A percentile compares a stretch with the other conserved stretches of the same genome.
These are phyloP conservation scores for Girardinus metallicus DNA, from an alignment of 2,797 vertebrate genomes.

Conservation along the genomic window DNA sequence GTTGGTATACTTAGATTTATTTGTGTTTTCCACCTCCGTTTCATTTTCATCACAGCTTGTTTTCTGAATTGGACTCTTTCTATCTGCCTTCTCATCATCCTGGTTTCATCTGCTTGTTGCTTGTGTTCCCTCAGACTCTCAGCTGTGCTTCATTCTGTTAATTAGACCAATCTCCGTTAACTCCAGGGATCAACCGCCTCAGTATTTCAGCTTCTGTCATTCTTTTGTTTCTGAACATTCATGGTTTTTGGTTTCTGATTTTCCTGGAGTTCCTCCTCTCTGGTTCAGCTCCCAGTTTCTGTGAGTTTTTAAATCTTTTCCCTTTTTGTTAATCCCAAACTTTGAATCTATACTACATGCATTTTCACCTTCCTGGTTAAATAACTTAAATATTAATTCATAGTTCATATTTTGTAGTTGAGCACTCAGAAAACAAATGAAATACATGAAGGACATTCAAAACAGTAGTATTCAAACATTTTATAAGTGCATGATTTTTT, in stretches of 20 bases:
- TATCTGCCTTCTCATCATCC: not conserved
- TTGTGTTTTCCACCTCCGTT: not conserved
- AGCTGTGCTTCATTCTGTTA: not conserved
- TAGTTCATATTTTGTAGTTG: not conserved
- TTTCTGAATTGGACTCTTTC: not conserved
- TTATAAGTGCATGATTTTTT: not conserved
- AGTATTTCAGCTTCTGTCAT: not conserved
- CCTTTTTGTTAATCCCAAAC: not conserved
- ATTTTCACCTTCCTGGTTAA: not conserved
- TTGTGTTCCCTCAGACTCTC: not conserved
- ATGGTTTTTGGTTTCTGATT: not conserved
- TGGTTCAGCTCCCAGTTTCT: not conserved
- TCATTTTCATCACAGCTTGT: not conserved
- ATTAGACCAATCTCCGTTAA: not conserved
- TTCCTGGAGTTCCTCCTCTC: not conserved
- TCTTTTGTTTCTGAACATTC: not conserved
- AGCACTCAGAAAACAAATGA: too few species aligned
- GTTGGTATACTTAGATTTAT: not conserved
- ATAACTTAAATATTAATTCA: not conserved
- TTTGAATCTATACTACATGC: not conserved
- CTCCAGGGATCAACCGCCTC: not conserved
- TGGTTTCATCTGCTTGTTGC: not conserved
- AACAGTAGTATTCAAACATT: not conserved
- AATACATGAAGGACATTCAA: not conserved
- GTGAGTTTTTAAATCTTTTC: not conserved